phyloP scores from a whole-genome alignment of 2,113 vertebrate species.

The Varanus salvator region DNA sequence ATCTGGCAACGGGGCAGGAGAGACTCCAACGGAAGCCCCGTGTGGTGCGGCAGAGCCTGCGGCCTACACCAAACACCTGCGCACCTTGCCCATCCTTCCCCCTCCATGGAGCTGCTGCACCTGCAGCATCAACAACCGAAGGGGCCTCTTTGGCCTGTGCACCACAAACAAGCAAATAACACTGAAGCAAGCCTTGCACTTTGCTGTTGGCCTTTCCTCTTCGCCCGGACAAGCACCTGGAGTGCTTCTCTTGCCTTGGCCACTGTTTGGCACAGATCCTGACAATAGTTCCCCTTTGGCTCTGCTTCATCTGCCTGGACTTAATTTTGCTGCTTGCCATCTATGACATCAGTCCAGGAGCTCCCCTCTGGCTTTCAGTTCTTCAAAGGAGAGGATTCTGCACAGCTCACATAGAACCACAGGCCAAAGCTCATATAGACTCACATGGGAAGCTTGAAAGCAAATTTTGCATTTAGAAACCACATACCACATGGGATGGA shows the following conservation, averaged over 20 bases:
- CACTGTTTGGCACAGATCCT: neutral
- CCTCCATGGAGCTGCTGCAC: neutral
- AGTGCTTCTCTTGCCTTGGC: constrained; percentile 3
- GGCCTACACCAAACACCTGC: neutral
- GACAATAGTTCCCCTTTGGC: neutral
- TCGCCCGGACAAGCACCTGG: neutral
- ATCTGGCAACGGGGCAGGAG: neutral
- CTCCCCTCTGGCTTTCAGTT: neutral
- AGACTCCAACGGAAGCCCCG: neutral
- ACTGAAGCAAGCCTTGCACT: neutral
- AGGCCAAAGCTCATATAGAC: too few relatives aligned
- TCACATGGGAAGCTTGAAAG: neutral
- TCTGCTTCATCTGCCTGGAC: neutral
- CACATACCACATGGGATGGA: neutral
- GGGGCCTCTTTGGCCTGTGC: neutral
- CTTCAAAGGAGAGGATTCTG: neutral
- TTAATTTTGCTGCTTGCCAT: neutral
- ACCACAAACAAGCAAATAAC: neutral
- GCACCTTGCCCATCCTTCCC: neutral
- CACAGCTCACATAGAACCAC: neutral
- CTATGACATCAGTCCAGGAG: neutral
- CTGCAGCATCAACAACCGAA: neutral
- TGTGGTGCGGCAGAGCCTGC: neutral
- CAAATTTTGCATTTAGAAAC: neutral
- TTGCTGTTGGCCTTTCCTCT: neutral